Percentiles rank a stretch among this genome's conserved stretches.
Conservation (phyloP, 2,888 invertebrate genomes). For the Andrena marginata region DNA sequence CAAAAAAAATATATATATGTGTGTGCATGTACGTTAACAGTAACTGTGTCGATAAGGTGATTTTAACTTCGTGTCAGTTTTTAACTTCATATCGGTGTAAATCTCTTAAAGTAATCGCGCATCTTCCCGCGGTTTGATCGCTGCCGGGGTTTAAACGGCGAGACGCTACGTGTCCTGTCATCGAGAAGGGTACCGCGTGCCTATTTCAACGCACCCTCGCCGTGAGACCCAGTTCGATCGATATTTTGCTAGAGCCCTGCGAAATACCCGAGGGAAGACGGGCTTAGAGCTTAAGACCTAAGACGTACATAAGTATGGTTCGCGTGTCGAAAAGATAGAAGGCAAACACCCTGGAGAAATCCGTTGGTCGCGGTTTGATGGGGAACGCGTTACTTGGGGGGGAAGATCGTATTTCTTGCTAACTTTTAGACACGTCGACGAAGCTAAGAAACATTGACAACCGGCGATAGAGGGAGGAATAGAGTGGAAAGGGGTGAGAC, state of each 20-base stretch:
- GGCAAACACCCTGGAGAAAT: conserved; percentile 14
- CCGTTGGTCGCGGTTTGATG: background rate
- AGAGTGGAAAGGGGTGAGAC: background rate
- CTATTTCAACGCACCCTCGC: background rate
- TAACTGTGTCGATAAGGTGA: conserved; percentile 46
- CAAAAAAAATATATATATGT: conserved; percentile 6
- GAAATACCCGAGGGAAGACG: conserved; percentile 8
- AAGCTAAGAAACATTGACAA: conserved; percentile 23
- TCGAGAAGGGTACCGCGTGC: background rate
- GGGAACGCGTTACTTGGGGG: background rate
- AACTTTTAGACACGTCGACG: conserved; percentile 42
- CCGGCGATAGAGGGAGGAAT: conserved; percentile 4
- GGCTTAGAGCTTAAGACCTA: conserved; percentile 36
- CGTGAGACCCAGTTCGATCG: background rate
- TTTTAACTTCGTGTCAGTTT: conserved; percentile 42
- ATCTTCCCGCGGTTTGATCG: conserved; percentile 29
- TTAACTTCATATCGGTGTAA: conserved; percentile 45
- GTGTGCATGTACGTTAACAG: conserved; percentile 30
- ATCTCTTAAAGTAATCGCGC: conserved; percentile 21
- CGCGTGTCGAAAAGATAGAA: conserved; percentile 38
- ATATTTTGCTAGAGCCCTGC: background rate
- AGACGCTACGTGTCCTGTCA: background rate
- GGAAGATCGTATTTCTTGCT: conserved; percentile 27
- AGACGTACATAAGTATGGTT: conserved; percentile 24
- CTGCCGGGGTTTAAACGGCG: background rate